Conservation (phyloP, 2,113 vertebrate species). For the Paraplagusia blochii region DNA sequence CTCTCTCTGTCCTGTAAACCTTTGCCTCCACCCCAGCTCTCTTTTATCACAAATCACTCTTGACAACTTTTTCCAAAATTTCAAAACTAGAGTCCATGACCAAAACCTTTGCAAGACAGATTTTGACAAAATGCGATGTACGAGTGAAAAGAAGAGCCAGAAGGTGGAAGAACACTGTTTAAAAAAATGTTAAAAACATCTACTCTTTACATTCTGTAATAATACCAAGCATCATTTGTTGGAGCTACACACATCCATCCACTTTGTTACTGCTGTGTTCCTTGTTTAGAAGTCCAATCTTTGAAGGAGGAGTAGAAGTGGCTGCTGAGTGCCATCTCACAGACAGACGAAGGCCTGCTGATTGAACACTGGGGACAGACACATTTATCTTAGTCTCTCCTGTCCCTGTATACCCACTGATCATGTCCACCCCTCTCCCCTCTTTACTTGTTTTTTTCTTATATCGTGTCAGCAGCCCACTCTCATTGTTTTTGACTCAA, state of each 20-base stretch:
- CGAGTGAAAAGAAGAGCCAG: too few species aligned
- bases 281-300: conserved; percentile 62
- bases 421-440: conserved; percentile 37
- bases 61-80: too few species aligned
- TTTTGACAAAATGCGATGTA: too few species aligned
- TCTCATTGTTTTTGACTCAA: conserved; percentile 43
- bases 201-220: conserved; percentile 16
- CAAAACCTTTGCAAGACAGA: too few species aligned
- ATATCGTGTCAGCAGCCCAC: conserved; percentile 4
- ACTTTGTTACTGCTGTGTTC: conserved; percentile 51
- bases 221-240: conserved; percentile 48
- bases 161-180: too few species aligned
- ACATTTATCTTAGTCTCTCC: conserved; percentile 59
- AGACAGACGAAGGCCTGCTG: conserved; percentile 66
- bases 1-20: too few species aligned
- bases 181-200: conserved; percentile 24
- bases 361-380: conserved; percentile 47
- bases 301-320: conserved; percentile 30
- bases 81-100: too few species aligned
- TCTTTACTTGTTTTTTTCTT: background rate
- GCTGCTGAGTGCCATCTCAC: conserved; percentile 40
- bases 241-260: conserved; percentile 56
- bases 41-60: too few species aligned
- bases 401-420: conserved; percentile 48
- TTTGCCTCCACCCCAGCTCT: too few species aligned